phyloP scores from a whole-genome alignment of 30 jellyfish, hydroid and myxozoan genomes.

The Aurelia sp. region DNA sequence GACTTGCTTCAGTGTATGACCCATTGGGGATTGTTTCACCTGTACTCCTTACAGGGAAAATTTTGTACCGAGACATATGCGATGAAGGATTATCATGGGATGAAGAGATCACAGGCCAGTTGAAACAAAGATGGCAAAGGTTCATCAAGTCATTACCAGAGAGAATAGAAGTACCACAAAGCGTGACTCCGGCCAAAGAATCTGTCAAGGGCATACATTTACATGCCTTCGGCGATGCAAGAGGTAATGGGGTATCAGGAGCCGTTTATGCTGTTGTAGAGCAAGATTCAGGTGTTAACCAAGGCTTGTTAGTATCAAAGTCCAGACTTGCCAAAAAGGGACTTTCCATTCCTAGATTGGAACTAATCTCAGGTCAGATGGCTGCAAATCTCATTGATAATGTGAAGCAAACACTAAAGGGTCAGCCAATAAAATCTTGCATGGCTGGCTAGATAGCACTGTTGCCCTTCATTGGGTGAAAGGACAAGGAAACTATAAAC shows the following conservation, averaged over 20 bases:
- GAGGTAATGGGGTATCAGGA: slow-evolving; percentile 50
- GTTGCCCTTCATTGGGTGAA: slow-evolving; percentile 62
- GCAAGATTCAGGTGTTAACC: slow-evolving; percentile 38
- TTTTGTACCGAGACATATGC: slow-evolving; percentile 36
- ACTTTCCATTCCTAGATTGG: slow-evolving; percentile 38
- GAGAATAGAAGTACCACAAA: slow-evolving; percentile 41
- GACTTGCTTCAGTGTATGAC: slow-evolving; percentile 53
- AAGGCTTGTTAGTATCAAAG: slow-evolving; percentile 46
- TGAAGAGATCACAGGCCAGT: slow-evolving; percentile 26
- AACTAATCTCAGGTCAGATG: slow-evolving; percentile 56
- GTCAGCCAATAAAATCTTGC: slow-evolving; percentile 21
- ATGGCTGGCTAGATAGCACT: slow-evolving; percentile 64
- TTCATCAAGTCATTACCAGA: not conserved
- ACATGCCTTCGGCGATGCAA: slow-evolving; percentile 58
- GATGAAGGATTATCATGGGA: slow-evolving; percentile 59
- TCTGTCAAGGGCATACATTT: not conserved
- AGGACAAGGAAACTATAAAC: slow-evolving; percentile 36
- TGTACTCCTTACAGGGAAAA: slow-evolving; percentile 38
- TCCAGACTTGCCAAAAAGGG: slow-evolving; percentile 38
- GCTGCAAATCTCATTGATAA: slow-evolving; percentile 55
- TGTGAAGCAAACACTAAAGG: slow-evolving; percentile 32
- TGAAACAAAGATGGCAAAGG: slow-evolving; percentile 7
- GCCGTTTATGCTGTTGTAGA: slow-evolving; percentile 13
- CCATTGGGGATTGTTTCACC: slow-evolving; percentile 66
- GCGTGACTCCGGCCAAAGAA: slow-evolving; percentile 16